Conservation (phyloP, 2,888 invertebrate genomes). For the Melipona bicolor region DNA sequence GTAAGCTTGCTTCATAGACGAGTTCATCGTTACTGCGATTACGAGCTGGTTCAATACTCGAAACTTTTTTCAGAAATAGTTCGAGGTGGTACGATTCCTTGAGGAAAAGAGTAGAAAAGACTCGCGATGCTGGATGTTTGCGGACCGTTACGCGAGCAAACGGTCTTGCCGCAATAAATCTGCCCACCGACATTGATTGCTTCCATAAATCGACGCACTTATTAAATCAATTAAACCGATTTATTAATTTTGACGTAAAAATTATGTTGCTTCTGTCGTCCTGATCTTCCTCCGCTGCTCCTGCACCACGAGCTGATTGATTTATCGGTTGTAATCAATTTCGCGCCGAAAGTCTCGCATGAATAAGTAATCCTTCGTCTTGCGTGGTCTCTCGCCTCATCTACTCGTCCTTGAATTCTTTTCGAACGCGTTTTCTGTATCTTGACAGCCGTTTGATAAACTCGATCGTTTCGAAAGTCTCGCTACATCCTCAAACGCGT, state of each 20-base stretch:
- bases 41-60: not conserved
- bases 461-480: no score
- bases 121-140: constrained; percentile 30
- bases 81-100: not conserved
- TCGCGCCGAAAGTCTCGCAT: constrained; percentile 70
- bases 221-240: constrained; percentile 69
- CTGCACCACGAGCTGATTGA: constrained; percentile 59
- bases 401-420: constrained; percentile 40
- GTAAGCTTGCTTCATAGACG: not conserved
- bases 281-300: not conserved
- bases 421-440: no score
- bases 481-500: no score
- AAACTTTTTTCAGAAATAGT: not conserved
- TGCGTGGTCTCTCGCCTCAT: constrained; percentile 58
- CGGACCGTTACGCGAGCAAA: constrained; percentile 61
- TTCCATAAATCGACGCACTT: constrained; percentile 72
- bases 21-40: not conserved
- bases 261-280: constrained; percentile 40
- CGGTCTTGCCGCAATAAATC: constrained; percentile 58
- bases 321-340: constrained; percentile 70
- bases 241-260: constrained; percentile 69
- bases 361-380: constrained; percentile 68
- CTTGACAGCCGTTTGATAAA: no score
- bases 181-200: constrained; percentile 67
- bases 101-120: constrained; percentile 33